phyloP scores from a whole-genome alignment of 2,113 vertebrate genomes.

The Panthera leo region DNA sequence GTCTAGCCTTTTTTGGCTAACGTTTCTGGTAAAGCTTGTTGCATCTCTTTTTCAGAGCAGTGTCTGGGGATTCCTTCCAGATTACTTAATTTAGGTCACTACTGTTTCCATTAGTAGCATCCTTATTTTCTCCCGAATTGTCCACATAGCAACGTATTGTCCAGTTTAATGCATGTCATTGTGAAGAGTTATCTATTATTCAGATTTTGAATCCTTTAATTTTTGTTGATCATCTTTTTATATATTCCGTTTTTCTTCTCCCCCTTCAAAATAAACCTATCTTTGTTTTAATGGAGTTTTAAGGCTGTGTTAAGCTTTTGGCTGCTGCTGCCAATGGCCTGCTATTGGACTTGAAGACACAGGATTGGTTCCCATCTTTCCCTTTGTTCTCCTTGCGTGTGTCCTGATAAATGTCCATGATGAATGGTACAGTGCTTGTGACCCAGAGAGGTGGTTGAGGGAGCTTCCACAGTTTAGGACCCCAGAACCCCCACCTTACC shows the following conservation, averaged over 20 bases:
- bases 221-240: neutral
- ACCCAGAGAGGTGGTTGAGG: neutral
- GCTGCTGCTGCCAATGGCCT: neutral
- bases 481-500: neutral
- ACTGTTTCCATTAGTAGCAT: slow-evolving; percentile 19
- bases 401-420: neutral
- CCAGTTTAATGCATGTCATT: neutral
- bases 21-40: slow-evolving; percentile 29
- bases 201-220: slow-evolving; percentile 47
- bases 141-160: neutral
- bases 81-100: slow-evolving; percentile 65
- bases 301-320: neutral
- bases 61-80: slow-evolving; percentile 56
- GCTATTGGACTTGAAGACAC: neutral
- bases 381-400: neutral
- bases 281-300: neutral
- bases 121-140: slow-evolving; percentile 42
- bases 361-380: neutral
- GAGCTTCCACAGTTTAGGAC: neutral
- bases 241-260: neutral
- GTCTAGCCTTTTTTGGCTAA: neutral
- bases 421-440: neutral
- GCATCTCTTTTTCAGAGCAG: slow-evolving; percentile 43
- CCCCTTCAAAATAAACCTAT: neutral
- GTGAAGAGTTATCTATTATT: slow-evolving; percentile 44